Percentiles rank a stretch among this genome's conserved stretches.
These are phyloP conservation scores for Octodonta nipae DNA, from an alignment of 2,888 invertebrate species.

Conservation along the genomic window DNA sequence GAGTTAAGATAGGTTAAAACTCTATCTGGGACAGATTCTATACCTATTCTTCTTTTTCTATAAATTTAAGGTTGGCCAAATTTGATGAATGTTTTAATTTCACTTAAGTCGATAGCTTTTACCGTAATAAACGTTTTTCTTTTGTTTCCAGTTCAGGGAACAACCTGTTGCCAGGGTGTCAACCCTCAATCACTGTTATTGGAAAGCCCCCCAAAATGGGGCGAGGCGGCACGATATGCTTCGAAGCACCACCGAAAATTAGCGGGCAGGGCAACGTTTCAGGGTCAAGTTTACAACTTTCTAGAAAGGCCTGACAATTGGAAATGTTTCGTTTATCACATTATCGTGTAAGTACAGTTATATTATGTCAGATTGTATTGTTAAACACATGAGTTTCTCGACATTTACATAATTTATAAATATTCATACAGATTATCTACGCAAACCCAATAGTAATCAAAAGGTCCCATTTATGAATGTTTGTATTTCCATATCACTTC, in stretches of 20 bases:
- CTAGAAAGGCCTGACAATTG: constrained; percentile 69
- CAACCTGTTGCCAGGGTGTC: constrained; percentile 26
- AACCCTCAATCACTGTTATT: constrained; percentile 31
- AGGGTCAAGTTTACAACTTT: constrained; percentile 72
- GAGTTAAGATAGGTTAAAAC: too few relatives aligned
- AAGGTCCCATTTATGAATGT: too few relatives aligned
- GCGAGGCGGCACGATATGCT: constrained; percentile 45
- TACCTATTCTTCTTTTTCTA: too few relatives aligned
- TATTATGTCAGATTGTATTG: constrained; percentile 1
- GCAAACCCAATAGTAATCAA: too few relatives aligned
- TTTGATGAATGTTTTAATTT: too few relatives aligned
- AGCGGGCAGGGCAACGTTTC: constrained; percentile 53
- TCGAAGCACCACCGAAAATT: constrained; percentile 48
- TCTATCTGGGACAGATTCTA: too few relatives aligned
- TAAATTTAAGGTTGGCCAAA: too few relatives aligned
- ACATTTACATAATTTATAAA: too few relatives aligned
- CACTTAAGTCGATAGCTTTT: too few relatives aligned
- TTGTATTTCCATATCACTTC: too few relatives aligned
- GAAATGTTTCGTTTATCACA: constrained; percentile 74
- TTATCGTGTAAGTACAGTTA: constrained; percentile 56
- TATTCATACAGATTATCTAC: neutral
- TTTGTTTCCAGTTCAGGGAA: too few relatives aligned
- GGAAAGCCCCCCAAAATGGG: constrained; percentile 40
- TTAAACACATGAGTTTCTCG: neutral
- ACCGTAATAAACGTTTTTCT: too few relatives aligned